phyloP scores from a whole-genome alignment of 2,888 invertebrate genomes.

The Nineta flava region DNA sequence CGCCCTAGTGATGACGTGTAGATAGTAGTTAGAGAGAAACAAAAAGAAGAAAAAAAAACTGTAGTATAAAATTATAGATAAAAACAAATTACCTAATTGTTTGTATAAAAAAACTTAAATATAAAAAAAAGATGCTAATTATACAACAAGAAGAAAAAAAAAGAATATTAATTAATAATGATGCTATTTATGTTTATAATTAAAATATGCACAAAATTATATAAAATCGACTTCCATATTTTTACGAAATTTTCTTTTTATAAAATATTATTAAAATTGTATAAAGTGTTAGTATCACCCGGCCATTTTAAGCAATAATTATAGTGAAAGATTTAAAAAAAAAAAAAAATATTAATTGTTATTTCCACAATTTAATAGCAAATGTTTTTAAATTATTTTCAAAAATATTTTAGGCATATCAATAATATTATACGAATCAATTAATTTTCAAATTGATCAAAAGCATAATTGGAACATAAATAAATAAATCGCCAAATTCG shows the following conservation, averaged over 20 bases:
- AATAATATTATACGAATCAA: too few species aligned
- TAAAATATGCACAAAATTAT: background rate
- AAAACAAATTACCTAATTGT: background rate
- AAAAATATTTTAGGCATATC: background rate
- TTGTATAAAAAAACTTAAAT: background rate
- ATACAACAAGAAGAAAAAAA: background rate
- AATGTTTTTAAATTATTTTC: background rate
- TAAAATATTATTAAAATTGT: background rate
- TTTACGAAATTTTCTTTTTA: background rate
- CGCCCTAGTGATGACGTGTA: slow-evolving; percentile 5
- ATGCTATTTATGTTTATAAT: slow-evolving; percentile 1
- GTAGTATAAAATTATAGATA: background rate
- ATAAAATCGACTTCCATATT: background rate
- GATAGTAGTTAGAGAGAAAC: background rate
- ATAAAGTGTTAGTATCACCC: slow-evolving; percentile 4
- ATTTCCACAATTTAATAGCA: background rate
- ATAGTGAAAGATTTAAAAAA: background rate
- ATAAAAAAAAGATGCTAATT: background rate
- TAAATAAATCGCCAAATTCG: too few species aligned
- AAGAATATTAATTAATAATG: background rate
- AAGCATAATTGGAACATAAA: too few species aligned
- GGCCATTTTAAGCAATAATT: slow-evolving; percentile 3
- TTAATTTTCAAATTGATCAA: too few species aligned
- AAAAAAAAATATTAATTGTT: background rate
- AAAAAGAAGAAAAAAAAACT: background rate